Conservation (phyloP, 2,797 vertebrate genomes). For the Arrhamphus sclerolepis region DNA sequence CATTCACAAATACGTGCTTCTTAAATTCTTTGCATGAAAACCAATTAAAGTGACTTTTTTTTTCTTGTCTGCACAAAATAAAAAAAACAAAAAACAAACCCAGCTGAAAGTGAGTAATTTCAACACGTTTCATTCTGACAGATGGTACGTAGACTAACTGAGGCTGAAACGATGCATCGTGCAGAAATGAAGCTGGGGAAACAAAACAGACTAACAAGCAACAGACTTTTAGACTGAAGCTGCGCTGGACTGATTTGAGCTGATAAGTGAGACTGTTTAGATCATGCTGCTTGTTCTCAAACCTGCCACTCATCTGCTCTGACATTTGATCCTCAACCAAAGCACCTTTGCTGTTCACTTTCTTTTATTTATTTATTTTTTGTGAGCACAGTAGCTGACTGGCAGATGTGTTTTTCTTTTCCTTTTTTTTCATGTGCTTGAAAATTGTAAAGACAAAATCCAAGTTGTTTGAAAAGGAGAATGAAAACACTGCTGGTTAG, state of each 20-base stretch:
- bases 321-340: slow-evolving; percentile 38
- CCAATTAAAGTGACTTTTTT: too few species aligned
- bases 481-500: slow-evolving; percentile 7
- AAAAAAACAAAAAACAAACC: slow-evolving; percentile 1
- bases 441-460: slow-evolving; percentile 12
- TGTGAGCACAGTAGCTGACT: too few species aligned
- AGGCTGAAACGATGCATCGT: background rate
- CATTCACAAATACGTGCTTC: background rate
- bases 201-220: slow-evolving; percentile 29
- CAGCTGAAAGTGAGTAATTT: slow-evolving; percentile 8
- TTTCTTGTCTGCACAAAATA: too few species aligned
- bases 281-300: background rate
- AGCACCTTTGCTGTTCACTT: background rate
- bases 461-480: slow-evolving; percentile 15
- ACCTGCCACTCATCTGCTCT: slow-evolving; percentile 10
- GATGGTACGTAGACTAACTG: slow-evolving; percentile 35
- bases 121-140: slow-evolving; percentile 3
- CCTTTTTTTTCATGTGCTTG: background rate
- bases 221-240: background rate
- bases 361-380: too few species aligned
- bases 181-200: slow-evolving; percentile 5
- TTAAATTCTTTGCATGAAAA: background rate
- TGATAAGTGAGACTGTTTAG: background rate
- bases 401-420: background rate
- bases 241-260: slow-evolving; percentile 9